Conservation (phyloP, 2,113 vertebrate species). For the Chlorodrepanis virens region DNA sequence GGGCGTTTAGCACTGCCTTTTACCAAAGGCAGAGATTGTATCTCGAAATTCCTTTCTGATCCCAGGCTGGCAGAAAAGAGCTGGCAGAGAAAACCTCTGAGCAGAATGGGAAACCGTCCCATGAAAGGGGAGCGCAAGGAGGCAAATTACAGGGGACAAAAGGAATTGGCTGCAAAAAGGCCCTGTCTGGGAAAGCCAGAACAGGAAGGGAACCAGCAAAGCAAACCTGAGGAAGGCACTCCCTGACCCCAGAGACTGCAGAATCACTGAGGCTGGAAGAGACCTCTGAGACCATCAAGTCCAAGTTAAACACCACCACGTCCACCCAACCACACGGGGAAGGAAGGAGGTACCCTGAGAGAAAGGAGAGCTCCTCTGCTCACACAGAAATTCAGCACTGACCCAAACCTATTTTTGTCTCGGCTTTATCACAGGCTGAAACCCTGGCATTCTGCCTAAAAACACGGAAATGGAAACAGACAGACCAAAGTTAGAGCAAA, state of each 20-base stretch:
- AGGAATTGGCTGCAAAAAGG: background rate
- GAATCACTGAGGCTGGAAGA: background rate
- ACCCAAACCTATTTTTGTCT: background rate
- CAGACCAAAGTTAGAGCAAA: background rate
- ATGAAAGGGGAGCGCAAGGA: background rate
- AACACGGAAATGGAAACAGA: background rate
- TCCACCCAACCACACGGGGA: accelerated
- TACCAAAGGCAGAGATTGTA: background rate
- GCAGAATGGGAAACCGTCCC: background rate
- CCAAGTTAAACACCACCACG: background rate
- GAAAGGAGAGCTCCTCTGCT: background rate
- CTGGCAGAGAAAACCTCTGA: background rate
- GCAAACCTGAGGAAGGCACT: background rate
- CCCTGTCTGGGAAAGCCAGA: background rate
- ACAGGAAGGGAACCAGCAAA: background rate
- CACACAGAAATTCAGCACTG: background rate
- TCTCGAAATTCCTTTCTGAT: background rate
- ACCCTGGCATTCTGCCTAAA: background rate
- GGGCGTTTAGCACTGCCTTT: background rate
- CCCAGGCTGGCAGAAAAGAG: background rate
- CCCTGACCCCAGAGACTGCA: background rate
- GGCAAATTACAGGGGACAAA: background rate
- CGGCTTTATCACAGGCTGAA: background rate
- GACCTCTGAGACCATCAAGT: background rate
- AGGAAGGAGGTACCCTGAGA: accelerated